Base-by-base conservation (phyloP, 2,888 invertebrate genomes). In the Caenorhabditis japonica region DNA sequence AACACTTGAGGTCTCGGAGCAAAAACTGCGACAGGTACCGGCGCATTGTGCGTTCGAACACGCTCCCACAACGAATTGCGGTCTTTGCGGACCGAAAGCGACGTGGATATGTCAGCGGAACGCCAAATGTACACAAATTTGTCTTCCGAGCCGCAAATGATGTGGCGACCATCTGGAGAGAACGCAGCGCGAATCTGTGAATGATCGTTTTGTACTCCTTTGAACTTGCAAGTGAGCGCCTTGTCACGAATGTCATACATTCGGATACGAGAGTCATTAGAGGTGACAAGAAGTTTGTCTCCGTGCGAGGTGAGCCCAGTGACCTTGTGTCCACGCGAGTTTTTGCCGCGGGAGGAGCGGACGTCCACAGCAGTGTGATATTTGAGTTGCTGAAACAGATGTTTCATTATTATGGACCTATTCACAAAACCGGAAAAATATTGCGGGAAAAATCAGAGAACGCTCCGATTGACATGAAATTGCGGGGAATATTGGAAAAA, bases 281-380 rank as follows among this genome's bases (percentile, higher is more conserved):
- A 97, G 0, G 97, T 97, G 3, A 87, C 83, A n/a, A 86, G 62
- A 8, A 86, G 70, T 88, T 97, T 85, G 61, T 87, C 87, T 19
- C 85, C 84, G 43, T 85, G 84, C 1, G 86, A 84, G 5, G 86
- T 97, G 77, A 99, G 95, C 0, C 97, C 97, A 87, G 95, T 96
- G 49, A 99, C 95, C 88, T 99, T 97, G 17, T 95, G 90, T 0
- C 96, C 97, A 1, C 93, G 93, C 0, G 95, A 93, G 90, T 97
- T 97, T 87, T 95, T 94, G 0, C 97, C 96, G n/a, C 97, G 90
- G 0, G 95, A 93, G 8, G 96, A 97, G 1, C 88, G 91, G 2
- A 97, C 97, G 89, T 97, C 94, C 76, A 99, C 96, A 88, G 95
- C 95, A 8, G 97, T 97, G 89, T 95, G 95, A 89, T 99, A 99